Evolutionary conservation across 2,888 invertebrate species (phyloP).

Genomic region (Diaprepes abbreviatus): DNA sequence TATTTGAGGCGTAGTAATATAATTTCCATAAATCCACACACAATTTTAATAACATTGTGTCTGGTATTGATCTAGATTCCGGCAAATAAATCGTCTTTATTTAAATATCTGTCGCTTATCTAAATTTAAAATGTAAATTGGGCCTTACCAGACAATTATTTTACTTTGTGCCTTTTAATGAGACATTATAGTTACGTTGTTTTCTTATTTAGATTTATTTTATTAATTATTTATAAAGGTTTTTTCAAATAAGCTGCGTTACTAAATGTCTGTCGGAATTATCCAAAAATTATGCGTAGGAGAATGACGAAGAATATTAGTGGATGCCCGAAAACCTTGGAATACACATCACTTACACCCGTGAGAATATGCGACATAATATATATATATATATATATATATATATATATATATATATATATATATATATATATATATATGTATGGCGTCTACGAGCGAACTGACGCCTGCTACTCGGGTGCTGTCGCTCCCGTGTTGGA

Average conservation of each 20-base stretch:
- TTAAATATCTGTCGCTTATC: conserved; percentile 43
- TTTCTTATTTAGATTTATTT: conserved; percentile 43
- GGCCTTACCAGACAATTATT: conserved; percentile 44
- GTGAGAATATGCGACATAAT: too few species aligned
- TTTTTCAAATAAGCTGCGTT: conserved; percentile 29
- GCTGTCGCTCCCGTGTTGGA: too few species aligned
- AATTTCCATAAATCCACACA: conserved; percentile 33
- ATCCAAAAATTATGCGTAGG: too few species aligned
- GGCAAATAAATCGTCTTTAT: conserved; percentile 43
- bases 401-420: too few species aligned
- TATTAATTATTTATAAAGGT: conserved; percentile 57
- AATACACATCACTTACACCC: too few species aligned
- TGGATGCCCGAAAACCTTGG: too few species aligned
- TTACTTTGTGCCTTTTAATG: conserved; percentile 46
- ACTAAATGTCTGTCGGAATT: neutral
- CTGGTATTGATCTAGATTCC: conserved; percentile 44
- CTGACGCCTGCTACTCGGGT: too few species aligned
- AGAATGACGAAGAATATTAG: too few species aligned
- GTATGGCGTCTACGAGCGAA: too few species aligned
- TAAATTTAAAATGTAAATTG: conserved; percentile 49
- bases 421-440: too few species aligned
- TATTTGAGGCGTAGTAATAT: conserved; percentile 13
- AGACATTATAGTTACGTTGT: conserved; percentile 39
- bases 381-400: too few species aligned
- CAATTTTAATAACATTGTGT: conserved; percentile 34